Percentiles rank a stretch among this genome's conserved stretches.
Conservation (phyloP, 2,797 vertebrate genomes). For the Parauchenoglanis punctatus region DNA sequence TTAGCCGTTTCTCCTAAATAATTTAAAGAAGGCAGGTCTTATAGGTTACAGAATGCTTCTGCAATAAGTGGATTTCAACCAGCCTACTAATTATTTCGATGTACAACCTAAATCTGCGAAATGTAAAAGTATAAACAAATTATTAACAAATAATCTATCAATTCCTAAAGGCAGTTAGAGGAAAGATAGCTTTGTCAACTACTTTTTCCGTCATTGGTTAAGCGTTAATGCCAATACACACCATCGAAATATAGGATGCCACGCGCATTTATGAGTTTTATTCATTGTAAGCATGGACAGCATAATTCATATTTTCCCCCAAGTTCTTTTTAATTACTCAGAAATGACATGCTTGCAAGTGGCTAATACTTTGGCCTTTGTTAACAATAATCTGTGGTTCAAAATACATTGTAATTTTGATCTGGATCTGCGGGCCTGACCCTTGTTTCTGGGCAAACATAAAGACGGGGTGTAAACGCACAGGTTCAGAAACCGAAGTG, state of each 20-base stretch:
- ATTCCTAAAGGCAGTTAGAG: background rate
- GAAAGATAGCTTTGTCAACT: background rate
- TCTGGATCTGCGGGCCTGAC: background rate
- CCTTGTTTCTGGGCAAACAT: background rate
- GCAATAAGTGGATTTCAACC: background rate
- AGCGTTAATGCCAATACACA: background rate
- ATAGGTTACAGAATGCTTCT: background rate
- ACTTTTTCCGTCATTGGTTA: too few relatives aligned
- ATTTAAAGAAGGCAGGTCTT: background rate
- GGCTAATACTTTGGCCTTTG: too few relatives aligned
- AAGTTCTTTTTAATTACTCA: background rate
- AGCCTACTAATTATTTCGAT: background rate
- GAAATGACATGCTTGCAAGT: background rate
- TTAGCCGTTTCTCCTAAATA: background rate
- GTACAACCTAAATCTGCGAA: background rate
- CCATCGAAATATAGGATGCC: background rate
- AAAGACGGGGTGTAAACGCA: background rate
- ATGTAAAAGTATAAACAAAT: background rate
- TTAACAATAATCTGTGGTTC: background rate
- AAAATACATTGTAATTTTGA: background rate
- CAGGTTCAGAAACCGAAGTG: conserved; percentile 39
- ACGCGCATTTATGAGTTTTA: background rate
- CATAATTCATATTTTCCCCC: background rate
- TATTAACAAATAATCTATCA: background rate
- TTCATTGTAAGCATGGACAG: background rate